Evolutionary conservation across 2,113 vertebrate genomes (phyloP), one percentile per base, ranked within the genome.

Genomic region (Ploceus nigricollis): DNA sequence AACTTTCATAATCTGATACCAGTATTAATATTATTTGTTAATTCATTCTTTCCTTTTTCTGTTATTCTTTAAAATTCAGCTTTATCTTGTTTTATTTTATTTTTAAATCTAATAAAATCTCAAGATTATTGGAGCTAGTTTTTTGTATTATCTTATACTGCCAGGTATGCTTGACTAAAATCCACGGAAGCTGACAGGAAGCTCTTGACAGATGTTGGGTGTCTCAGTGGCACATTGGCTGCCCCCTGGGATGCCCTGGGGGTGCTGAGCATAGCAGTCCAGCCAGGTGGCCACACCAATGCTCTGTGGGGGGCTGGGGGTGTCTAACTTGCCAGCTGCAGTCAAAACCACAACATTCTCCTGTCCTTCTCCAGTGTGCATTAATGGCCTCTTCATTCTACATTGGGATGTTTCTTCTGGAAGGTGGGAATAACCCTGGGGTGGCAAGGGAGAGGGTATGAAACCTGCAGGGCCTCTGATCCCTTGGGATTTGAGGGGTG

Each of bases 251-350:
- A 25, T 35, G 12, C 9, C 13, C 64, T n/a, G 27, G 24, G 15
- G 7, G 7, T 53, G 51, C 57, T 18, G 45, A 58, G 28, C 35
- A 20, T 14, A 3, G 27, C 11, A 39, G 10, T 45, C 31, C 30
- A 15, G 45, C 25, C 0, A 13, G 12, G 13, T 28, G 35, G 30
- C 8, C 6, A 1, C 69, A 31, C 15, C 3, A 6, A 8, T 1
- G 1, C 2, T 66, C 19, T 35, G 5, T 3, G 1, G n/a, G 40
- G 18, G 2, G 9, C 10, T 48, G 42, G 27, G 15, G 24, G 5
- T 17, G 11, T 30, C 64, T n/a, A 21, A 45, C 24, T 30, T 75
- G 18, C 13, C 28, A 35, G 5, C 7, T 48, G 12, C 19, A 44
- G 7, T 12, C 28, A 54, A 81, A 90, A 48, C 13, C 7, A 17